Conservation (phyloP, 2,797 vertebrate species). For the Coendou prehensilis region DNA sequence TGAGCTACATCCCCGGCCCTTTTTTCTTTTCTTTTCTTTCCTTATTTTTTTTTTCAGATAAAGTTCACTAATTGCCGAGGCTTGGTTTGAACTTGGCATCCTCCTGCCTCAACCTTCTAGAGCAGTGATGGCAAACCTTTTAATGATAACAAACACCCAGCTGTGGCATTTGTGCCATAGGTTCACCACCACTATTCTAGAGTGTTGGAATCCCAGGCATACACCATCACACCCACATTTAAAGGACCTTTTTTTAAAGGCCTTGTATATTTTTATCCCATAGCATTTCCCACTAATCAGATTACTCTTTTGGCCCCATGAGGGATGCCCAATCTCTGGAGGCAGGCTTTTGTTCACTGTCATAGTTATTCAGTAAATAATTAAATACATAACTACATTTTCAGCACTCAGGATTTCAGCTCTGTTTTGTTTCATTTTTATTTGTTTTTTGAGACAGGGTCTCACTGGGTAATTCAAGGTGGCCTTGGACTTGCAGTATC, state of each 20-base stretch:
- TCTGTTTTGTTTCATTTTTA: neutral
- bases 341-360: neutral
- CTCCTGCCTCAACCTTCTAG: neutral
- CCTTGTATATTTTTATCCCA: neutral
- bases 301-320: fast-evolving
- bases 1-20: no score
- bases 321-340: neutral
- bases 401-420: neutral
- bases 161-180: neutral
- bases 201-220: neutral
- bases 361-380: neutral
- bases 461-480: neutral
- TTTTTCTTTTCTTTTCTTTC: no score
- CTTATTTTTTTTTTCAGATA: neutral
- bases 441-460: neutral
- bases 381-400: neutral
- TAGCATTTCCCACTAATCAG: neutral
- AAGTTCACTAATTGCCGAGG: neutral
- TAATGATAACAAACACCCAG: neutral
- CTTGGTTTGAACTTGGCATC: neutral
- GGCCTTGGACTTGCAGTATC: neutral
- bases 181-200: neutral
- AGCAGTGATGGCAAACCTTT: neutral
- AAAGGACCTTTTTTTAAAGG: neutral
- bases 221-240: neutral